Conservation (phyloP, 2,797 vertebrate genomes). For the Falco rusticolus region DNA sequence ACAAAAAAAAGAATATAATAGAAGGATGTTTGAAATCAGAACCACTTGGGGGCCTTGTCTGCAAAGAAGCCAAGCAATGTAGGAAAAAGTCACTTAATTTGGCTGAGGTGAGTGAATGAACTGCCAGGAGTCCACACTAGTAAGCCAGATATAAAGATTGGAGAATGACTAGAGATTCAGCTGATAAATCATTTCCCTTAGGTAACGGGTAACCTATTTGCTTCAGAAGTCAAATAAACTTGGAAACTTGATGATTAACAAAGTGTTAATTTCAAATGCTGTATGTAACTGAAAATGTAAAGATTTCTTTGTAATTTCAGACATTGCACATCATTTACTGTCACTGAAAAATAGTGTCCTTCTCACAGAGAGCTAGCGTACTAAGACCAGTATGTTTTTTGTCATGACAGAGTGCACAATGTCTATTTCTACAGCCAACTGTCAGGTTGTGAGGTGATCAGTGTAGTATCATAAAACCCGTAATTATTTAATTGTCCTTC, state of each 20-base stretch:
- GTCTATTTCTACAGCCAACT: conserved; percentile 14
- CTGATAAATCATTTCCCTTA: conserved; percentile 61
- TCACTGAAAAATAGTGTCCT: conserved; percentile 31
- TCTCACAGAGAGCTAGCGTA: not conserved
- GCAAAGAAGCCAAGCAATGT: not conserved
- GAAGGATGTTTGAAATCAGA: not conserved
- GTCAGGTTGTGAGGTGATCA: not conserved
- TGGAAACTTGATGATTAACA: conserved; percentile 56
- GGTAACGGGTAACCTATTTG: conserved; percentile 45
- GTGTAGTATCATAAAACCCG: not conserved
- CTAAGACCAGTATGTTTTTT: not conserved
- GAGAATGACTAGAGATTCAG: conserved; percentile 54
- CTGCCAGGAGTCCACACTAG: conserved; percentile 11
- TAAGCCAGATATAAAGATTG: conserved; percentile 49
- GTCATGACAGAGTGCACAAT: not conserved
- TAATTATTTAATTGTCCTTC: not conserved
- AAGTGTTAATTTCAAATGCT: conserved; percentile 70
- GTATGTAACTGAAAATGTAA: conserved; percentile 64
- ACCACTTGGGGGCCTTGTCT: not conserved
- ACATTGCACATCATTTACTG: conserved; percentile 42
- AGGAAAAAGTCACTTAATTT: not conserved
- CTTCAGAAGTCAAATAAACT: conserved; percentile 65
- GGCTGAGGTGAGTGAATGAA: conserved; percentile 34
- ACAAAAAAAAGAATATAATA: not conserved
- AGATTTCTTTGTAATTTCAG: conserved; percentile 65